These are phyloP conservation scores for Nothura maculosa DNA, from an alignment of 2,797 vertebrate species.

Conservation along the genomic window DNA sequence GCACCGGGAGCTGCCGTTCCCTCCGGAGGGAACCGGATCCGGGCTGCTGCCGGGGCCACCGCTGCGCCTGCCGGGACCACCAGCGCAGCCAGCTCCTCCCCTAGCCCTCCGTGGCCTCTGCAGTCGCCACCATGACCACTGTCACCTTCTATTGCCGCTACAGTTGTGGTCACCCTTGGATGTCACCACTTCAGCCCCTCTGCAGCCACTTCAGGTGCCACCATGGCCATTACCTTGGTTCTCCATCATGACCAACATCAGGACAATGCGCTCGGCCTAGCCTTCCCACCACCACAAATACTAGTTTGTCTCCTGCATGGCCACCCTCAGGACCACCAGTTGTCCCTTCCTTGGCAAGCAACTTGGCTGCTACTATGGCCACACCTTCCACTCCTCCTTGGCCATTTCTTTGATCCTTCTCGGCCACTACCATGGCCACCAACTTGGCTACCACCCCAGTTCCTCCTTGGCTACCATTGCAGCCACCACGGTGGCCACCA, in stretches of 20 bases:
- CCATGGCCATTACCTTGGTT: rapidly evolving
- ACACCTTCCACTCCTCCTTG: rapidly evolving
- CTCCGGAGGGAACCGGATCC: background rate
- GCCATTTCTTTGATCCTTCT: background rate
- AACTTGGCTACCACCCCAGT: no score
- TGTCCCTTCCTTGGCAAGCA: background rate
- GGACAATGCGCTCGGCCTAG: no score
- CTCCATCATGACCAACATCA: background rate
- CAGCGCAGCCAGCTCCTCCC: rapidly evolving
- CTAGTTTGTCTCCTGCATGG: background rate
- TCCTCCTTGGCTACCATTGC: background rate
- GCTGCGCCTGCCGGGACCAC: rapidly evolving
- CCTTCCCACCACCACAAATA: no score
- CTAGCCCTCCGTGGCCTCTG: background rate
- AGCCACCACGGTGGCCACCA: background rate
- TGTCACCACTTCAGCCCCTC: background rate
- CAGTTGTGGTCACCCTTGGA: background rate
- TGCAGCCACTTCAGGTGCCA: background rate
- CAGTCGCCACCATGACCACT: background rate
- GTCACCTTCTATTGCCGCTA: background rate
- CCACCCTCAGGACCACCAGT: background rate
- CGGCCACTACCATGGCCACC: background rate
- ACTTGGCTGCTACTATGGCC: rapidly evolving
- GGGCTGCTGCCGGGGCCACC: background rate
- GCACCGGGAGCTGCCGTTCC: background rate